phyloP scores from a whole-genome alignment of 2,113 vertebrate species.

The Axis porcinus region DNA sequence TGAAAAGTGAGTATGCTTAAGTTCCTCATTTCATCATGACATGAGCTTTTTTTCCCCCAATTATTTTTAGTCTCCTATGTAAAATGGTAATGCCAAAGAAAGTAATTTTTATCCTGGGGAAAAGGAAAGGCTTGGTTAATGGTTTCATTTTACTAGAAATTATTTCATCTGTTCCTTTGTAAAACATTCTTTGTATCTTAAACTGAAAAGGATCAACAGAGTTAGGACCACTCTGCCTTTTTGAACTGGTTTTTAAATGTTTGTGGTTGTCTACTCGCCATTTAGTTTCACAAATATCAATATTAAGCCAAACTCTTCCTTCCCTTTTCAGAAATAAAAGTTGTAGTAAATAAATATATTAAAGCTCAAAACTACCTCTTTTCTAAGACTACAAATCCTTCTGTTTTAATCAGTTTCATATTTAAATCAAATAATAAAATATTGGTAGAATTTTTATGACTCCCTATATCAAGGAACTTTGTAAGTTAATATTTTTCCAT shows the following conservation, averaged over 20 bases:
- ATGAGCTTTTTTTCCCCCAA: accelerated
- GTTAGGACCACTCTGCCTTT: not conserved
- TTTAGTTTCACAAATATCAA: not conserved
- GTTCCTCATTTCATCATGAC: not conserved
- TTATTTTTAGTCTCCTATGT: not conserved
- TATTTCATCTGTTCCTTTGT: not conserved
- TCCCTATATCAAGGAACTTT: not conserved
- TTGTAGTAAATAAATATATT: not conserved
- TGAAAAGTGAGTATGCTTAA: constrained; percentile 86
- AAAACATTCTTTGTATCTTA: not conserved
- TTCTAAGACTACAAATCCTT: not conserved
- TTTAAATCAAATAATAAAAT: constrained; percentile 1
- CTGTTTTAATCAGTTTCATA: not conserved
- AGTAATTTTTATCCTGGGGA: not conserved
- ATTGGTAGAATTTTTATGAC: not conserved
- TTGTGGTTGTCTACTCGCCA: not conserved
- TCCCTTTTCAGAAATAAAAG: not conserved
- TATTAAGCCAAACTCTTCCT: not conserved
- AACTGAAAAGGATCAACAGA: not conserved
- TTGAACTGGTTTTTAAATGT: not conserved
- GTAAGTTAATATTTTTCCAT: not conserved
- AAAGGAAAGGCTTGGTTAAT: not conserved
- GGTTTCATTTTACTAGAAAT: not conserved
- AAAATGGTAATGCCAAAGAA: not conserved
- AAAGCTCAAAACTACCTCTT: not conserved